Base-by-base conservation (phyloP, 2,888 invertebrate genomes). In the Archaeoteleia sp. region DNA sequence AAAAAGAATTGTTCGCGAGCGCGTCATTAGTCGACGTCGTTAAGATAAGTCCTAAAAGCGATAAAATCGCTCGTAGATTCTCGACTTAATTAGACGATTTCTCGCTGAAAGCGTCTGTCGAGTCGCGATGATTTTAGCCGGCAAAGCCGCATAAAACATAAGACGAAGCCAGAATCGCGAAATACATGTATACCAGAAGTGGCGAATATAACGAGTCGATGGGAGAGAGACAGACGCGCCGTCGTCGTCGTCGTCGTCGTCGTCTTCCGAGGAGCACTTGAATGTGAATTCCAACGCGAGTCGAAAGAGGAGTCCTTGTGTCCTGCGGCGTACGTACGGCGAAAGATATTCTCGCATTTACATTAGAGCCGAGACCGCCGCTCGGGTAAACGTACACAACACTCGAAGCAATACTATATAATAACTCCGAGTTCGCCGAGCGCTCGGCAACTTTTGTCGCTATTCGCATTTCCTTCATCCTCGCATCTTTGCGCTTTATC, bases 321-420 rank as follows among this genome's bases (percentile, higher is more conserved):
- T 63, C 57, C 63, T 48, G 57, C 57, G 55, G 55, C 55, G 30
- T 39, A 51, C 39, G 60, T 45, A 39, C 45, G 17, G 42, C 51
- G 49, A 30, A 63, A 57, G 51, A 57, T 57, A 55, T 40, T 65
- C 12, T 20, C 42, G 46, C 51, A 57, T 65, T 65, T 65, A 57
- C 51, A 51, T 65, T 57, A 32, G 65, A 65, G 57, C 45, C 51
- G 65, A 34, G 51, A 51, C 35, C 42, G 40, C 48, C 32, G 39
- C 43, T 43, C 43, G 49, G 45, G 37, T 55, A 57, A 63, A 55
- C 55, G 63, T 14, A 42, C 49, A 25, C 43, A 34, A 57, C 57
- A 32, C 43, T 63, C 49, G 32, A 20, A 48, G 55, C 35, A 4
- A 14, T 35, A 8, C 39, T 1, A 9, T n/a, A 20, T 53, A 65